phyloP scores from a whole-genome alignment of 2,113 vertebrate species.

The Antigone vipio region DNA sequence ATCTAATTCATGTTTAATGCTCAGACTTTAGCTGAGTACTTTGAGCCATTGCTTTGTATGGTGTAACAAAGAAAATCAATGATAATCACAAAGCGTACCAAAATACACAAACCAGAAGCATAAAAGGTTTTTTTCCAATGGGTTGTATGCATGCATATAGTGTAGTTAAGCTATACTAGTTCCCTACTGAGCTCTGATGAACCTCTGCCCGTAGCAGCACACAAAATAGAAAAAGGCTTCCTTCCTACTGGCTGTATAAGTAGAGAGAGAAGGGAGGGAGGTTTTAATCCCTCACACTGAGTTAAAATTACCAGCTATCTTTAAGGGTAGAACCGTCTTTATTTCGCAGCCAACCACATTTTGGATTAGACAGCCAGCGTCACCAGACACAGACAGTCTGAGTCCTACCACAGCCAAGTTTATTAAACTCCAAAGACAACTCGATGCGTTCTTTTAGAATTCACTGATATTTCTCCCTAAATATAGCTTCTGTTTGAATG shows the following conservation, averaged over 20 bases:
- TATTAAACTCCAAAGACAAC: not conserved
- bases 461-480: not conserved
- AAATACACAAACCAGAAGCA: not conserved
- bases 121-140: not conserved
- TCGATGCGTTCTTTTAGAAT: not conserved
- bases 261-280: not conserved
- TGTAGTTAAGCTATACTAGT: not conserved
- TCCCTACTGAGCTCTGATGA: not conserved
- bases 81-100: not conserved
- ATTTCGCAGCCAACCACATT: not conserved
- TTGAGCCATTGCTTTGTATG: not conserved
- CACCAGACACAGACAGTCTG: not conserved
- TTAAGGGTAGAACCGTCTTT: not conserved
- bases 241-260: not conserved
- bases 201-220: not conserved
- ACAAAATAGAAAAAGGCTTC: not conserved
- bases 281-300: not conserved
- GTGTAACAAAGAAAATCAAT: conserved; percentile 6
- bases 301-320: not conserved
- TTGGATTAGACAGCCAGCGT: not conserved
- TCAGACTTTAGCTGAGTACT: not conserved
- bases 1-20: conserved; percentile 41
- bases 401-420: not conserved
- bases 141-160: not conserved
- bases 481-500: not conserved